Evolutionary conservation across 2,113 vertebrate genomes (phyloP).

Genomic region (Dipodomys stephensi): DNA sequence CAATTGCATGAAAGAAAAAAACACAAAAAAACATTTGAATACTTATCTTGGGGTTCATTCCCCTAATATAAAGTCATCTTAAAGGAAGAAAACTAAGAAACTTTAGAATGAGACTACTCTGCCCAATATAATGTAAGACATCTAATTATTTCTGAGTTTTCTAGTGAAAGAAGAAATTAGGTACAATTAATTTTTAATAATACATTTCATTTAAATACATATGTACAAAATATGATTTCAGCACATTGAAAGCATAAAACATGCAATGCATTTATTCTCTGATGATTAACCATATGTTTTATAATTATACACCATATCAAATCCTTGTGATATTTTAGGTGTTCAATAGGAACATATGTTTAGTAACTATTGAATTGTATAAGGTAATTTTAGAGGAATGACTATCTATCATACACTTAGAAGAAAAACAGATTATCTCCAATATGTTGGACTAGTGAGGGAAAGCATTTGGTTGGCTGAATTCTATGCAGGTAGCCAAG

Average conservation of each 20-base stretch:
- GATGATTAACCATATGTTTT: neutral
- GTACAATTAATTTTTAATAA: neutral
- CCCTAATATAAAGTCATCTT: no score
- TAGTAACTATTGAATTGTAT: neutral
- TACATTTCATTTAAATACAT: neutral
- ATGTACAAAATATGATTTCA: neutral
- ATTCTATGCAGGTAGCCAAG: neutral
- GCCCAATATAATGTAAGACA: neutral
- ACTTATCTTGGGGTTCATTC: no score
- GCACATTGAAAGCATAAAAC: neutral
- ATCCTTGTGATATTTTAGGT: neutral
- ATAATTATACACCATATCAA: neutral
- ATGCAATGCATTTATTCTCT: neutral
- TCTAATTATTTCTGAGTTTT: neutral
- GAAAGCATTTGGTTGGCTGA: neutral
- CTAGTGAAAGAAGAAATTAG: neutral
- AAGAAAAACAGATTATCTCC: neutral
- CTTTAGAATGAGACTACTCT: neutral
- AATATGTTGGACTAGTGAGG: no score
- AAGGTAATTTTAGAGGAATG: neutral
- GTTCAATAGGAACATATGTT: neutral
- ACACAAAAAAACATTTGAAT: no score
- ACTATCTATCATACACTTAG: neutral
- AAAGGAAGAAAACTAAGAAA: neutral
- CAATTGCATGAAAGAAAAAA: no score